These are phyloP conservation scores for Potorous gilbertii DNA, from an alignment of 2,797 vertebrate species.

Conservation along the genomic window DNA sequence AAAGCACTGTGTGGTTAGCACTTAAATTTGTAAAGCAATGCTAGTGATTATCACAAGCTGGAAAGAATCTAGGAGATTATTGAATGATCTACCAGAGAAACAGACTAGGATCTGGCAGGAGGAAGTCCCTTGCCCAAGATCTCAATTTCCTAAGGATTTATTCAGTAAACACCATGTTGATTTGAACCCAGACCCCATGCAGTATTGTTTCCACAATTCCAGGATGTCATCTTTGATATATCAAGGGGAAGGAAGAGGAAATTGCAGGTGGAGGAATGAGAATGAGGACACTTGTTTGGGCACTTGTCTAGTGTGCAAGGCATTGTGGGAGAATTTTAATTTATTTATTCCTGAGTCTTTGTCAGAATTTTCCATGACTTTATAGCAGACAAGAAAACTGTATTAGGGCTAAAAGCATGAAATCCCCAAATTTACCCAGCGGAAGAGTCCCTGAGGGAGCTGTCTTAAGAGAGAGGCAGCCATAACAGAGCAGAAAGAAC, in stretches of 20 bases:
- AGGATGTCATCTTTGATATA: neutral
- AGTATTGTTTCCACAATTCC: neutral
- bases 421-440: neutral
- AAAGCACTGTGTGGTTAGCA: neutral
- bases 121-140: neutral
- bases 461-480: neutral
- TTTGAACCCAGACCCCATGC: neutral
- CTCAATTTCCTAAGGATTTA: neutral
- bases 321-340: neutral
- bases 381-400: neutral
- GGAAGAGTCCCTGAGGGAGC: neutral
- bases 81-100: rapidly evolving
- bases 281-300: neutral
- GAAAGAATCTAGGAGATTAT: neutral
- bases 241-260: neutral
- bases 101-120: neutral
- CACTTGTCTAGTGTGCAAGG: neutral
- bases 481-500: neutral
- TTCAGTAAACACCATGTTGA: neutral
- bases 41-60: neutral
- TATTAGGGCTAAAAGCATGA: neutral
- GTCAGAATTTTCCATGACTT: neutral
- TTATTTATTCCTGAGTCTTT: neutral
- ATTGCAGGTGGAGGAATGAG: neutral
- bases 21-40: neutral